These are phyloP conservation scores for Zele albiditarsus DNA, from an alignment of 2,888 invertebrate genomes.

Conservation along the genomic window DNA sequence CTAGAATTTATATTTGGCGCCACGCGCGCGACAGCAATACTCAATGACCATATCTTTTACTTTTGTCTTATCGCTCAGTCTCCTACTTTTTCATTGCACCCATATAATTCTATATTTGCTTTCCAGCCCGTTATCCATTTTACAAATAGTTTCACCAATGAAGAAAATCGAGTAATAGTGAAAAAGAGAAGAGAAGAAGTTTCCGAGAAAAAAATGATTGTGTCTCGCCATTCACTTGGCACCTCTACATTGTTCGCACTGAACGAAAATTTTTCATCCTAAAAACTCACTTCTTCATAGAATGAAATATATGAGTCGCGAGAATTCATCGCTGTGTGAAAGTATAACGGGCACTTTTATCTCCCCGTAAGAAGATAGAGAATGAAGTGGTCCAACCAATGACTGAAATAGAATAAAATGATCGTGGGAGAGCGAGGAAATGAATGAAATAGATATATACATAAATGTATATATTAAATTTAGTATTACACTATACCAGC, in stretches of 20 bases:
- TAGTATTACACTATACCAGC: not conserved
- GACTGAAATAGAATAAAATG: not conserved
- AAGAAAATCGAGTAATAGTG: not conserved
- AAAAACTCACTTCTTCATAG: conserved; percentile 42
- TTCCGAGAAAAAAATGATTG: conserved; percentile 29
- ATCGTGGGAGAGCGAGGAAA: conserved; percentile 4
- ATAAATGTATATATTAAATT: conserved; percentile 7
- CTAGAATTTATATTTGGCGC: conserved; percentile 44
- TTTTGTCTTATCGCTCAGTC: conserved; percentile 19
- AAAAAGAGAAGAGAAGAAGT: conserved; percentile 15
- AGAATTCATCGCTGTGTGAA: conserved; percentile 44
- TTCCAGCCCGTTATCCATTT: conserved; percentile 13
- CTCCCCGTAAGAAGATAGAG: conserved; percentile 31
- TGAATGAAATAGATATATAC: not conserved
- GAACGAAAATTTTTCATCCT: conserved; percentile 41
- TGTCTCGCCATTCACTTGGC: conserved; percentile 33
- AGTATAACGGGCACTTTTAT: conserved; percentile 45
- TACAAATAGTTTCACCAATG: conserved; percentile 7
- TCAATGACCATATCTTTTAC: not conserved
- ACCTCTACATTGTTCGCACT: conserved; percentile 34
- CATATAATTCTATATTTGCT: conserved; percentile 15
- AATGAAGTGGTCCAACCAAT: conserved; percentile 18
- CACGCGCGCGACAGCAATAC: conserved; percentile 19
- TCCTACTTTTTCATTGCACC: conserved; percentile 10
- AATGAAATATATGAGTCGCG: conserved; percentile 43